Base-by-base conservation (phyloP, 2,797 vertebrate genomes). In the Mionectes olivaceus region DNA sequence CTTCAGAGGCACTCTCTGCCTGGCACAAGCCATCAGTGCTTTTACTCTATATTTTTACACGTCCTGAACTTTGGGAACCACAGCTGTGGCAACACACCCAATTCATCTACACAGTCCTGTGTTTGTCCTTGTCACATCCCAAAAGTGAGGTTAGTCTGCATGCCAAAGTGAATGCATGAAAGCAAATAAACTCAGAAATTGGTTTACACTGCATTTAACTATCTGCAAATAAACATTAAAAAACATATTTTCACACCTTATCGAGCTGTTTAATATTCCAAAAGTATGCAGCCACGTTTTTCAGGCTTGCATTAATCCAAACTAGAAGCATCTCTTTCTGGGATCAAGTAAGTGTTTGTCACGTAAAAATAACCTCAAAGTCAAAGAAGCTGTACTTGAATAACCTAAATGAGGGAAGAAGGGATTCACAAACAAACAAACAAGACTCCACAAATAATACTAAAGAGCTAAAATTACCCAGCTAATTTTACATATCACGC, bases 391-490 rank as follows among this genome's bases (percentile, higher is more conserved):
- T 11, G 25, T 89, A 94, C 55, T 89, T 82, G 71, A 93, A 94
- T 83, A 92, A 89, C 83, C 76, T 75, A 84, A 77, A 74, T 25
- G 55, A 88, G 64, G 68, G 44, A 77, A 91, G 94, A 92, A 77
- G 23, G 67, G 84, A 93, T 88, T 94, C 39, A 94, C 95, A 83
- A 95, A 94, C 61, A 95, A 86, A 83, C 56, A 95, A 95, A 95
- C 79, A 87, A 10, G 39, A 87, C 74, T 95, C 90, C 69, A 24
- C 69, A 96, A 97, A 96, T 73, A 93, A 94, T 73, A 94, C 71
- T 61, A 75, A 96, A 91, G 91, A 92, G 95, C 96, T 97, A 94
- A 95, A 98, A 96, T 93, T 95, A 95, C 70, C 70, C 28, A 17
- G 93, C 33, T 67, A 93, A 94, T 95, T 95, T 95, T 94, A 93